Evolutionary conservation across 2,797 vertebrate species (phyloP), one percentile per base, ranked within the genome.

Genomic region (Centropyge bicolor): DNA sequence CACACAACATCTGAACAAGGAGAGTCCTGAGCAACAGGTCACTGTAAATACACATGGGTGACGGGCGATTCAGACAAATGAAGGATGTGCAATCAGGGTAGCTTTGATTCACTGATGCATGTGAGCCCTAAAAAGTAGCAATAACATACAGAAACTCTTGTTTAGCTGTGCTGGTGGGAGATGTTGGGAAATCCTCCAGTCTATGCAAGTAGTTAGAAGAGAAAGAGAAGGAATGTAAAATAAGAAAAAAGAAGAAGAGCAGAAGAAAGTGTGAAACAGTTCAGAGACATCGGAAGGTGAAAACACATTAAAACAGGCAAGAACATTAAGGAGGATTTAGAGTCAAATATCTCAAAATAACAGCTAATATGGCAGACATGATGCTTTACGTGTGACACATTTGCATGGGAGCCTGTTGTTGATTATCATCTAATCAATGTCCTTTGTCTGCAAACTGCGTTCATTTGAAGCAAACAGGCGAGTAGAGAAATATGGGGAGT

Each of bases 101-200:
- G 66, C 57, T 46, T 79, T 51, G 56, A 70, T 77, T 79, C 4
- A 78, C 45, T 45, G 40, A 87, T 81, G 74, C 35, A 77, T 24
- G 73, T 66, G 73, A 62, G 89, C 81, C 91, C 91, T 93, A 83
- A 92, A 74, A 82, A 80, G 59, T 74, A 89, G 80, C 86, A 86
- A 57, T 14, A 90, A 99, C 98, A 96, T 99, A 99, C 98, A 99
- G 97, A 97, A 99, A 99, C 95, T 99, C 98, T 96, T 99, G 98
- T 97, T 99, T 99, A 96, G 97, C 97, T 95, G 97, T 99, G 95
- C 98, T 99, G 96, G 98, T 99, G 95, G 98, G 98, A 97, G 98
- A 99, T 93, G 98, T 99, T 94, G 98, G 98, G 95, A 99, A 99
- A 96, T 99, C 98, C 96, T 99, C 98, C 97, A 99, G 97, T 96